Evolutionary conservation across 1,140 invertebrate species (phyloP).

Genomic region (Drosophila murphyi): DNA sequence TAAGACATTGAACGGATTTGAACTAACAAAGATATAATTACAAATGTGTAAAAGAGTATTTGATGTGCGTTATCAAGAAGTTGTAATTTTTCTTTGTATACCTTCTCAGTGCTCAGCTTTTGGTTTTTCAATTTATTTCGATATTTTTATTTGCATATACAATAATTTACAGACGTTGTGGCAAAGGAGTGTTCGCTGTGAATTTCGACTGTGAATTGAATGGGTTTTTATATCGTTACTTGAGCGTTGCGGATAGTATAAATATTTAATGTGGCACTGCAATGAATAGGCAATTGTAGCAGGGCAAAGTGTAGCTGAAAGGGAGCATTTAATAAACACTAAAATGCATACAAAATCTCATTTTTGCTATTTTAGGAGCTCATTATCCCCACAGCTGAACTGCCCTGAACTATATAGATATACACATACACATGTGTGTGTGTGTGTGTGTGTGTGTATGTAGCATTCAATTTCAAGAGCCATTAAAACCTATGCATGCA

Average conservation of each 20-base stretch:
- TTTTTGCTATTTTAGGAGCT: constrained; percentile 47
- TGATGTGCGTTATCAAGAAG: not conserved
- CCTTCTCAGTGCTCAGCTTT: constrained; percentile 4
- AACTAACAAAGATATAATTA: too few relatives aligned
- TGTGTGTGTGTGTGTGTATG: constrained; percentile 1
- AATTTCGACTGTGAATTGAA: constrained; percentile 23
- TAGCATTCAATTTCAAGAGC: constrained; percentile 77
- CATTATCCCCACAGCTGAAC: constrained; percentile 15
- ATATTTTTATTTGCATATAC: constrained; percentile 59
- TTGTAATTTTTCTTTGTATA: not conserved
- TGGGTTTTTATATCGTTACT: constrained; percentile 27
- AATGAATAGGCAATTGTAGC: constrained; percentile 45
- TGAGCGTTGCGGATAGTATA: constrained; percentile 39
- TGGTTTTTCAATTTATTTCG: constrained; percentile 50
- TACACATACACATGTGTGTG: constrained; percentile 1
- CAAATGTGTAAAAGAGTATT: constrained; percentile 12
- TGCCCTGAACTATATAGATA: not conserved
- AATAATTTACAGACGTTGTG: constrained; percentile 61
- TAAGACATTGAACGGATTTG: too few relatives aligned
- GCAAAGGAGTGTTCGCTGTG: constrained; percentile 9
- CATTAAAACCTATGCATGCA: constrained; percentile 81
- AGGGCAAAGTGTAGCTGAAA: not conserved
- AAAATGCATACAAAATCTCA: constrained; percentile 51
- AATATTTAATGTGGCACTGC: constrained; percentile 41
- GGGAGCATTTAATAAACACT: constrained; percentile 73